Percentiles rank a stretch among this genome's conserved stretches.
These are phyloP conservation scores for Anodontia alba DNA, from an alignment of 2,888 invertebrate genomes.

Conservation along the genomic window DNA sequence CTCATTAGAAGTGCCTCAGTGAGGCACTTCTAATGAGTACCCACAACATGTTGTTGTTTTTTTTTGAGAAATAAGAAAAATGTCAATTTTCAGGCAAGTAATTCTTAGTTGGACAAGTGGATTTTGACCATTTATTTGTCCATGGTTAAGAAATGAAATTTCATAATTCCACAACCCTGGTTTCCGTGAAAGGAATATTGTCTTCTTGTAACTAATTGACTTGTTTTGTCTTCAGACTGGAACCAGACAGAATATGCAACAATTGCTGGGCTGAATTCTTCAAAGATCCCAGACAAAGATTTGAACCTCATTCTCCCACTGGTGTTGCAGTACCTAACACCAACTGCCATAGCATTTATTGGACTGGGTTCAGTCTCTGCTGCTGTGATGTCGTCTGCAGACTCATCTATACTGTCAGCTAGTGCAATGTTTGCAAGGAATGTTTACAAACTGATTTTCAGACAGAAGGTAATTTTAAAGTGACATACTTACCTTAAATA, in stretches of 20 bases:
- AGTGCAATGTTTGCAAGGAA: slow-evolving; percentile 99
- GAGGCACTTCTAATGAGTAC: no score
- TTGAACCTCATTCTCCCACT: slow-evolving; percentile 98
- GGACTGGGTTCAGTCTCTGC: slow-evolving; percentile 99
- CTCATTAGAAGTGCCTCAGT: no score
- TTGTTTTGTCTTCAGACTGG: slow-evolving; percentile 92
- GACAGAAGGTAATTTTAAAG: slow-evolving; percentile 94
- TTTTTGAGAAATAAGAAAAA: no score
- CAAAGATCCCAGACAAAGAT: slow-evolving; percentile 86
- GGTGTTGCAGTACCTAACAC: slow-evolving; percentile 98
- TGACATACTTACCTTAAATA: no score
- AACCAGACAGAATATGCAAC: slow-evolving; percentile 93
- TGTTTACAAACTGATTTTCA: slow-evolving; percentile 98
- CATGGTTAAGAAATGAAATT: no score
- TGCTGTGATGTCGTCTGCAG: slow-evolving; percentile 99
- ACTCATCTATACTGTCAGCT: slow-evolving; percentile 98
- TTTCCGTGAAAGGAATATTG: no score
- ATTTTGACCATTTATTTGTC: no score
- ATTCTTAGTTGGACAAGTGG: no score
- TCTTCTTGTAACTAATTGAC: no score
- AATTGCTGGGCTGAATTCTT: slow-evolving; percentile 56
- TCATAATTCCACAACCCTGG: no score
- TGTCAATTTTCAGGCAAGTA: no score
- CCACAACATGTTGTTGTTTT: no score
- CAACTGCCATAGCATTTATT: slow-evolving; percentile 97